Percentiles rank a stretch among this genome's conserved stretches.
Conservation (phyloP, 2,888 invertebrate species). For the Laspeyria flexula region DNA sequence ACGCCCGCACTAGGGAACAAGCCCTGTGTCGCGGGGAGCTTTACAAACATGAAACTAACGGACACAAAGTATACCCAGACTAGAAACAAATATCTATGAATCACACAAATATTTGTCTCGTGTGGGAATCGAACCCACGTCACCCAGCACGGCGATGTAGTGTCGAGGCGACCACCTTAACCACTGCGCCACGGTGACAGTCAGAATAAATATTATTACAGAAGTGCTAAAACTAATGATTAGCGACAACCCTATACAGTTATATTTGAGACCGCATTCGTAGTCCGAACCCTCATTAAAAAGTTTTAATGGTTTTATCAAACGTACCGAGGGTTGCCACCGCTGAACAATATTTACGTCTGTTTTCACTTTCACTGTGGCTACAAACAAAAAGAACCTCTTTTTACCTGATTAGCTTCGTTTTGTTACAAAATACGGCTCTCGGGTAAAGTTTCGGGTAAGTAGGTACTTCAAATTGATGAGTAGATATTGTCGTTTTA, state of each 20-base stretch:
- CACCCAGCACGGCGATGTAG: too few species aligned
- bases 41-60: too few species aligned
- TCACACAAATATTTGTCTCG: too few species aligned
- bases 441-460: neutral
- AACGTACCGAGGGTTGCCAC: conserved; percentile 26
- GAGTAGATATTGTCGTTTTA: too few species aligned
- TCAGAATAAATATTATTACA: too few species aligned
- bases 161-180: too few species aligned
- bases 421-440: conserved; percentile 6
- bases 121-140: too few species aligned
- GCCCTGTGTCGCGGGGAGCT: too few species aligned
- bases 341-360: conserved; percentile 25
- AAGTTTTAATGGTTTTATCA: conserved; percentile 59
- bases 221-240: conserved; percentile 1
- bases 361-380: conserved; percentile 11
- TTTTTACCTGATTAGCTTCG: conserved; percentile 10
- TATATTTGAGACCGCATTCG: neutral
- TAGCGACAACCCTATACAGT: conserved; percentile 8
- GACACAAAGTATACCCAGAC: too few species aligned
- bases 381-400: conserved; percentile 8
- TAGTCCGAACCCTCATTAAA: conserved; percentile 49
- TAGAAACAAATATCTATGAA: too few species aligned
- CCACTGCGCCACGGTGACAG: too few species aligned
- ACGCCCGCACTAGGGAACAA: too few species aligned
- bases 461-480: neutral